Evolutionary conservation across 37 sponge, comb jelly and placozoan genomes (phyloP), one percentile per base, ranked within the genome.

Genomic region (Chondrosia reniformis): DNA sequence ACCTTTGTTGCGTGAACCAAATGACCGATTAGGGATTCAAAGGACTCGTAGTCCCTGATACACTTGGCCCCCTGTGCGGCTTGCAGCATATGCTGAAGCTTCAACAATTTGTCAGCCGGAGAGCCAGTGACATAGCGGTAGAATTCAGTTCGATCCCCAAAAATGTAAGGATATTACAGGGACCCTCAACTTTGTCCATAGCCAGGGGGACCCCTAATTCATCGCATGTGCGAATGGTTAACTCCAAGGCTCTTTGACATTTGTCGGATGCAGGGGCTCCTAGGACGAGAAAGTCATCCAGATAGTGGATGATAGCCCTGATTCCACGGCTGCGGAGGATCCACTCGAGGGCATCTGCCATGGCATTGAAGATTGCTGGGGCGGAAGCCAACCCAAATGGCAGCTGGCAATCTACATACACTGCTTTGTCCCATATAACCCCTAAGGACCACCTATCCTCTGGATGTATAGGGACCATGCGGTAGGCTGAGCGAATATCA

Each of bases 141-240:
- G 72, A 69, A 7, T 38, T 13, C 17, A 69, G 43, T 6, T 69
- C 24, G 24, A 69, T 69, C 19, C 72, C 72, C 24, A 69, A 44
- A 25, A 69, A 69, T 9, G 37, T 69, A 22, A 69, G 43, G 43
- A 25, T 34, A 40, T 22, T 6, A 13, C 24, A 17, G 43, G 72
- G 72, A 44, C 72, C 72, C 72, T 69, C 72, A 13, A 69, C 36
- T 39, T 69, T 69, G 72, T 69, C 42, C 4, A 34, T 7, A 6
- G 72, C 72, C 43, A 69, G 72, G 72, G 72, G 72, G n/a, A 69
- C 72, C 36, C 43, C 72, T 17, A 69, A 24, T 44, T 69, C 72
- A 24, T 31, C 42, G 36, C 72, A 69, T 1, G 43, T 39, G 38
- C 4, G 25, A 40, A 69, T 22, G 4, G 72, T 39, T 24, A 39